Evolutionary conservation across 2,113 vertebrate genomes (phyloP), one percentile per base, ranked within the genome.

Genomic region (Nesogale talazaci): DNA sequence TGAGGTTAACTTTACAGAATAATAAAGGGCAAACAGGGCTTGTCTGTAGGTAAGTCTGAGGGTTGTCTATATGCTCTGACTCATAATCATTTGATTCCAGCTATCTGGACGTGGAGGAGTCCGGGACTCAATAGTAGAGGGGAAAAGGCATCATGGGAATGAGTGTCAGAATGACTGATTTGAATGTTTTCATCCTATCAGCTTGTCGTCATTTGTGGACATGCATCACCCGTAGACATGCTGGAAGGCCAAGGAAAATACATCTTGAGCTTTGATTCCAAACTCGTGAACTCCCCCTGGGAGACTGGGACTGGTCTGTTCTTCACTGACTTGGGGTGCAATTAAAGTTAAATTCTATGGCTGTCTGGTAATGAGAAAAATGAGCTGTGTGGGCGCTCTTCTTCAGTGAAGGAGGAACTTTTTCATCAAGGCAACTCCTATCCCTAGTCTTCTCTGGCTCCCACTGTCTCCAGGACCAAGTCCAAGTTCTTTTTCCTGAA

Each of bases 241-340:
- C 80, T 96, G 84, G 63, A 94, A 95, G 92, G 97, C 97, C 97
- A 98, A 98, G 89, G 86, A 97, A 98, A 98, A 98, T 95, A 98
- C 92, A 82, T 97, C 95, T 94, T 97, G 94, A 14, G 92, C 97
- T 96, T 96, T 97, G 97, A 96, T 96, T 91, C 89, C 97, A 97
- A 97, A 97, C 97, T 97, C 10, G 56, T 97, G 97, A 97, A 98
- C 97, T 97, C 96, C 97, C 94, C 61, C 4, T 23, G 95, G 95
- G 97, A 95, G 92, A 59, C 89, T 96, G 96, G 96, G 96, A 67
- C 96, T n/a, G 90, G 93, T 94, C 97, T 96, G 95, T 88, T 96
- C 97, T 97, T 94, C 96, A 79, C 90, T 94, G 98, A 97, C 92
- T 92, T 95, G 96, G 93, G 96, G 96, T 96, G 89, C 56, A 90